phyloP scores from a whole-genome alignment of 92 coral and sea anemone genomes.

The Galaxea fascicularis region DNA sequence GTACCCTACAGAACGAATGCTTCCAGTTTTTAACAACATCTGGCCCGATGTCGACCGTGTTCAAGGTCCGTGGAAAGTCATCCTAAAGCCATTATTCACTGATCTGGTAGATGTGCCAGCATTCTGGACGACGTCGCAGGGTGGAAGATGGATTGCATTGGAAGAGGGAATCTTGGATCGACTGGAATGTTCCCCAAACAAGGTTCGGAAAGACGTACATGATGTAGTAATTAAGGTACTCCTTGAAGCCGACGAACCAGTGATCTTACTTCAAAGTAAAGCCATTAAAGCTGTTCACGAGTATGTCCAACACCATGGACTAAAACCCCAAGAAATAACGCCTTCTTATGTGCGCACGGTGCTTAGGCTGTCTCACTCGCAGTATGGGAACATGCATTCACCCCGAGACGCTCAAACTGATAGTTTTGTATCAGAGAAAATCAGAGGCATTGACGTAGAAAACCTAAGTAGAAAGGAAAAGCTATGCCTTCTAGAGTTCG shows the following conservation, averaged over 20 bases:
- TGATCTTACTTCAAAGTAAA: conserved; percentile 76
- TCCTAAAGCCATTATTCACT: conserved; percentile 82
- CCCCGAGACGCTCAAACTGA: neutral
- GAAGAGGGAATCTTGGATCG: conserved; percentile 85
- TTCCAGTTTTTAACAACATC: conserved; percentile 71
- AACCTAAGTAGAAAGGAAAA: conserved; percentile 70
- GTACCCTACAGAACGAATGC: conserved; percentile 59
- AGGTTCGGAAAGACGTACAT: conserved; percentile 70
- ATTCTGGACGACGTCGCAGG: conserved; percentile 84
- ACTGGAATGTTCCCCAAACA: conserved; percentile 62
- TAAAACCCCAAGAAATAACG: conserved; percentile 72
- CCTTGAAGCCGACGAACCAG: conserved; percentile 71
- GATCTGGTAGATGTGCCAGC: conserved; percentile 72
- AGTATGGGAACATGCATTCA: neutral
- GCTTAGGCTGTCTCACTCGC: conserved; percentile 29
- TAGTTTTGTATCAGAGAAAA: neutral
- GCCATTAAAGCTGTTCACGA: conserved; percentile 84
- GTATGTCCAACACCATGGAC: conserved; percentile 58
- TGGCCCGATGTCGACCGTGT: conserved; percentile 84
- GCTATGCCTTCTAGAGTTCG: conserved; percentile 74
- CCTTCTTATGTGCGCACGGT: conserved; percentile 78
- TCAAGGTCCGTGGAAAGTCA: conserved; percentile 90
- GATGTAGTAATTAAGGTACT: conserved; percentile 75
- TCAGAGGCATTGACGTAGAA: neutral
- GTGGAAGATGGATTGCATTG: conserved; percentile 88